Evolutionary conservation across 2,113 vertebrate genomes (phyloP).

Genomic region (Ranitomeya variabilis): DNA sequence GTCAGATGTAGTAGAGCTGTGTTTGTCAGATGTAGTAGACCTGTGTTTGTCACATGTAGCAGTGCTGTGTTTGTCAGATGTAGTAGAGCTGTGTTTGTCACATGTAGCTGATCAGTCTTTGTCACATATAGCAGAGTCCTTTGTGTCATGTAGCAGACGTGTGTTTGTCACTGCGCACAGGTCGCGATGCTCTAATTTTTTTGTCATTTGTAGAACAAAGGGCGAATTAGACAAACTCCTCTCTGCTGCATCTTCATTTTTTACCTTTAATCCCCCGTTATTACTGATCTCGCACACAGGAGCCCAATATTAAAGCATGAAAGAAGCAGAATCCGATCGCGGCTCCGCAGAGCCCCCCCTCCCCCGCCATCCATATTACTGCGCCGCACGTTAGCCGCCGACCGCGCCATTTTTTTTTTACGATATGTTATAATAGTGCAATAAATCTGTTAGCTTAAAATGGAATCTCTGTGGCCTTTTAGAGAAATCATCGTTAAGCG

Average conservation of each 20-base stretch:
- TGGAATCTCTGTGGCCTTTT: constrained; percentile 99
- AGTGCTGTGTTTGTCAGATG: background rate
- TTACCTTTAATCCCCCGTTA: background rate
- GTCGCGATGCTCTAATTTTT: too few relatives aligned
- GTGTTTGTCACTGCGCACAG: background rate
- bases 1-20: background rate
- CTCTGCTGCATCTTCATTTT: background rate
- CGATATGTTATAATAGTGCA: constrained; percentile 99
- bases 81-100: background rate
- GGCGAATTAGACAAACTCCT: too few relatives aligned
- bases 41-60: background rate
- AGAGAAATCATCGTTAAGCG: constrained; percentile 99
- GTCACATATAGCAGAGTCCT: background rate
- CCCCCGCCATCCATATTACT: background rate
- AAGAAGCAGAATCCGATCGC: too few relatives aligned
- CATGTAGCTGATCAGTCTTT: too few relatives aligned
- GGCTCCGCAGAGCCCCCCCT: constrained; percentile 66
- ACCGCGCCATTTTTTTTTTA: constrained; percentile 73
- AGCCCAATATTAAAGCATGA: background rate
- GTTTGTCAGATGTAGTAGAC: background rate
- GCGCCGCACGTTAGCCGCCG: background rate
- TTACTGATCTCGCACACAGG: background rate
- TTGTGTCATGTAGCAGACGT: background rate
- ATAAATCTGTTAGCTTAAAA: constrained; percentile 99
- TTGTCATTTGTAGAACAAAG: background rate